Conservation (phyloP, 1,140 invertebrate species). For the Bombus pascuorum region DNA sequence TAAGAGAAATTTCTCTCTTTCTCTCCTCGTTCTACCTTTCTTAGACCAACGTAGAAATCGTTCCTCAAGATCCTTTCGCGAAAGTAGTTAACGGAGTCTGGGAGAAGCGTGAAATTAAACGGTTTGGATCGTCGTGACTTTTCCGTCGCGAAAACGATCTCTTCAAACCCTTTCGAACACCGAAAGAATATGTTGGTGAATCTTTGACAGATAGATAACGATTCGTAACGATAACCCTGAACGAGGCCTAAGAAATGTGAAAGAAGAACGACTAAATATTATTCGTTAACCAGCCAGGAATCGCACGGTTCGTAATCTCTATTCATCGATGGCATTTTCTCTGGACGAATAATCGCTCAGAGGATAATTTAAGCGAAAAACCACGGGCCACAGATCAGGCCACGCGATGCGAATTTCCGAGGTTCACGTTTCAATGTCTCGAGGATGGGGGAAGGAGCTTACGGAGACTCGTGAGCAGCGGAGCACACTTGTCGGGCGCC, state of each 20-base stretch:
- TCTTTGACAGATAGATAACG: no score
- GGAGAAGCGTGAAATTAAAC: neutral
- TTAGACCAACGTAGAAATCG: slow-evolving; percentile 48
- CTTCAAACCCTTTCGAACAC: no score
- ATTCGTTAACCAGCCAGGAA: no score
- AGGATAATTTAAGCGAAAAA: slow-evolving; percentile 39
- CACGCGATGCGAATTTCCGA: slow-evolving; percentile 45
- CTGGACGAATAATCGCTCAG: slow-evolving; percentile 16
- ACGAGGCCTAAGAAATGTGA: neutral
- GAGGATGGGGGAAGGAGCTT: neutral
- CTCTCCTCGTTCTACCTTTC: neutral
- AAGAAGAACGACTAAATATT: neutral
- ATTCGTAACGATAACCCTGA: neutral
- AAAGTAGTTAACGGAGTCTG: slow-evolving; percentile 52
- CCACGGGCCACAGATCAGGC: neutral
- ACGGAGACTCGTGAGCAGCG: slow-evolving; percentile 4
- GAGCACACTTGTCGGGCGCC: slow-evolving; percentile 60
- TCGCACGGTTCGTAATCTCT: no score
- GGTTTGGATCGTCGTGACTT: no score
- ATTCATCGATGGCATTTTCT: no score
- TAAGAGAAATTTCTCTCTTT: slow-evolving; percentile 57
- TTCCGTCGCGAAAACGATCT: neutral
- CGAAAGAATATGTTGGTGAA: no score
- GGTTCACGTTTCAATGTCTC: slow-evolving; percentile 43
- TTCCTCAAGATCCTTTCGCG: slow-evolving; percentile 45